Evolutionary conservation across 2,797 vertebrate genomes (phyloP).

Genomic region (Acanthornis magna): DNA sequence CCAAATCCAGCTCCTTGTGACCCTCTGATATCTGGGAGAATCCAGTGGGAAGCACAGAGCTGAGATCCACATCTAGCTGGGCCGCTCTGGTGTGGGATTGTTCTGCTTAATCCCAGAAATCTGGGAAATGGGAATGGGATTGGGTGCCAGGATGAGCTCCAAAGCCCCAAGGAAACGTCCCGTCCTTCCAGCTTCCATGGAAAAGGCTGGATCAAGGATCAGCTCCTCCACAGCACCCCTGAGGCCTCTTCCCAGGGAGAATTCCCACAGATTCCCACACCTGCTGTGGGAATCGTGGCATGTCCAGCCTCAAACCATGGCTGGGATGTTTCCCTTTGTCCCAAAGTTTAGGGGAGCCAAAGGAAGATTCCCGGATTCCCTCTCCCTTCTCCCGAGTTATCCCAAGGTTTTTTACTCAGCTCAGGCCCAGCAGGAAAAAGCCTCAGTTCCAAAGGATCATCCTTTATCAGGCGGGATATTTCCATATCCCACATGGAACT

Average conservation of each 20-base stretch:
- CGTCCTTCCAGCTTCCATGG: background rate
- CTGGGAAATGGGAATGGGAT: background rate
- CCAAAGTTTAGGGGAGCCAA: background rate
- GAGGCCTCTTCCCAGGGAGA: background rate
- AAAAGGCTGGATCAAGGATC: background rate
- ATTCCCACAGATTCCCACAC: background rate
- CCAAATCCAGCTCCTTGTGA: background rate
- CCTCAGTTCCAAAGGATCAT: too few species aligned
- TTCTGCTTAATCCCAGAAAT: background rate
- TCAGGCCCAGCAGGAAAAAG: background rate
- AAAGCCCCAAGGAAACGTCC: background rate
- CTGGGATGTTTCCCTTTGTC: background rate
- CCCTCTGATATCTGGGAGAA: background rate
- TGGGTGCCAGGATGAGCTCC: background rate
- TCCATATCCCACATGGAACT: rapidly evolving
- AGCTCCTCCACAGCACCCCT: background rate
- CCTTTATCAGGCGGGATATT: background rate
- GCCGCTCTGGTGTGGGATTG: background rate
- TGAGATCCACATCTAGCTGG: background rate
- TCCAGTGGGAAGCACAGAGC: rapidly evolving
- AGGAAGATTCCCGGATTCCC: background rate
- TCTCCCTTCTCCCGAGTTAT: background rate
- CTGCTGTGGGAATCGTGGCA: background rate
- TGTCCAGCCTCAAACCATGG: background rate
- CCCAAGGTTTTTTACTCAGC: rapidly evolving